These are phyloP conservation scores for Syngnathus floridae DNA, from an alignment of 2,113 vertebrate species.

Conservation along the genomic window DNA sequence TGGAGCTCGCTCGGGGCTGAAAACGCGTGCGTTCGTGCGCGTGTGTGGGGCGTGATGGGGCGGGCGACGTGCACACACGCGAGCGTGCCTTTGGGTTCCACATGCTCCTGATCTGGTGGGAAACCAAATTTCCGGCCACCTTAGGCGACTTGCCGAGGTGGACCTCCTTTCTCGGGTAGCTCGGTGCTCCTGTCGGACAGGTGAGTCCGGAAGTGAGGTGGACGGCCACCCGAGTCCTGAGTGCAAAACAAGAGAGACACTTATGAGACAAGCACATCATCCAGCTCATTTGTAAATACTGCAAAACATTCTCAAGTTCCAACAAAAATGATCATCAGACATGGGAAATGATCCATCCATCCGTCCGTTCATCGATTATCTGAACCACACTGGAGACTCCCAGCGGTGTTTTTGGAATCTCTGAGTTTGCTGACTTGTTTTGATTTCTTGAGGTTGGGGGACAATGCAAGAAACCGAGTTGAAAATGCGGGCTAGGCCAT, in stretches of 20 bases:
- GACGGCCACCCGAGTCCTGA: slow-evolving; percentile 39
- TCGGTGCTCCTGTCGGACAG: slow-evolving; percentile 28
- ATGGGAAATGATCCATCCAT: too few species aligned
- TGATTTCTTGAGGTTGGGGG: too few species aligned
- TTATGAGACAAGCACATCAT: background rate
- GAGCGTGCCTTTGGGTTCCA: slow-evolving; percentile 60
- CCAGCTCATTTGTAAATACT: background rate
- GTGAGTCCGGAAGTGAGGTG: slow-evolving; percentile 13
- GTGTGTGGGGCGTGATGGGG: background rate
- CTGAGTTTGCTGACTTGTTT: too few species aligned
- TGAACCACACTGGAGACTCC: too few species aligned
- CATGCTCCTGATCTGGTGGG: slow-evolving; percentile 19
- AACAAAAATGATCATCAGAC: background rate
- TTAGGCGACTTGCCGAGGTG: slow-evolving; percentile 67
- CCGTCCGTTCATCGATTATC: too few species aligned
- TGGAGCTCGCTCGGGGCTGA: background rate
- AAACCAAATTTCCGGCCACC: slow-evolving; percentile 67
- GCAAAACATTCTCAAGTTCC: background rate
- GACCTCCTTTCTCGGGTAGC: slow-evolving; percentile 64
- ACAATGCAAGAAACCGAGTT: too few species aligned
- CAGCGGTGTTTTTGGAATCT: too few species aligned
- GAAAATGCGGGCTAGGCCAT: too few species aligned
- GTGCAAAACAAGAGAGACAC: slow-evolving; percentile 20
- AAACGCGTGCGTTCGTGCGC: too few species aligned
- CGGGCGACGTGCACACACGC: too few species aligned